phyloP scores from a whole-genome alignment of 2,797 vertebrate genomes.

The Gallinago stenura region DNA sequence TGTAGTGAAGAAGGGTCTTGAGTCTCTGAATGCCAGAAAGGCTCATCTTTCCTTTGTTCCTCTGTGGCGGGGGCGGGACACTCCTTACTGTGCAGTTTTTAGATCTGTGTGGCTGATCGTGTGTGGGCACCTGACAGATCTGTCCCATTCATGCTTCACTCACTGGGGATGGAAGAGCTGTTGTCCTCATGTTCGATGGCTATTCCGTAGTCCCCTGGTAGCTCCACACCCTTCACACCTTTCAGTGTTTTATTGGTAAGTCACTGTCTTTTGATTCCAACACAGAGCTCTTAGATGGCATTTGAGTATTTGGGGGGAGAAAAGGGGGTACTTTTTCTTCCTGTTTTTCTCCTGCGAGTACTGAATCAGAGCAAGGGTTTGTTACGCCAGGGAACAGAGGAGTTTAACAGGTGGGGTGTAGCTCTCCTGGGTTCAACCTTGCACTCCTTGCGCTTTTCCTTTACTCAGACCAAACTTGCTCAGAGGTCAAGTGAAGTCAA shows the following conservation, averaged over 20 bases:
- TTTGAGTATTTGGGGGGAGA: background rate
- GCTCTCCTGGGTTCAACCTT: background rate
- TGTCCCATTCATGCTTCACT: conserved; percentile 47
- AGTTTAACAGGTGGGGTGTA: background rate
- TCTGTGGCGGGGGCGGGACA: background rate
- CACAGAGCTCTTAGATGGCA: background rate
- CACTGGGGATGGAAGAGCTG: conserved; percentile 27
- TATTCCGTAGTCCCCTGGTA: background rate
- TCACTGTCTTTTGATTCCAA: background rate
- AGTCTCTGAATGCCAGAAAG: background rate
- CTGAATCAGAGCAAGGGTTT: background rate
- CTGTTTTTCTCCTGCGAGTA: background rate
- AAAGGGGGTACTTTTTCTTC: background rate
- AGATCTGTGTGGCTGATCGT: background rate
- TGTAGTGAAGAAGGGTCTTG: background rate
- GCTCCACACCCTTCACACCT: conserved; percentile 4
- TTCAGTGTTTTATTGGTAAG: conserved; percentile 23
- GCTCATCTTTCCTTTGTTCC: background rate
- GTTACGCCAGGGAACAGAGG: background rate
- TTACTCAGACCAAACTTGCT: conserved; percentile 18
- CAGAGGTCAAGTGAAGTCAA: conserved; percentile 27
- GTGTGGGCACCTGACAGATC: conserved; percentile 38
- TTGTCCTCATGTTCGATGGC: background rate
- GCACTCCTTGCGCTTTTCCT: background rate
- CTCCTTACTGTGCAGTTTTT: conserved; percentile 37